phyloP scores from a whole-genome alignment of 35 echinoderm and acorn worm species.

The Amphiura filiformis region DNA sequence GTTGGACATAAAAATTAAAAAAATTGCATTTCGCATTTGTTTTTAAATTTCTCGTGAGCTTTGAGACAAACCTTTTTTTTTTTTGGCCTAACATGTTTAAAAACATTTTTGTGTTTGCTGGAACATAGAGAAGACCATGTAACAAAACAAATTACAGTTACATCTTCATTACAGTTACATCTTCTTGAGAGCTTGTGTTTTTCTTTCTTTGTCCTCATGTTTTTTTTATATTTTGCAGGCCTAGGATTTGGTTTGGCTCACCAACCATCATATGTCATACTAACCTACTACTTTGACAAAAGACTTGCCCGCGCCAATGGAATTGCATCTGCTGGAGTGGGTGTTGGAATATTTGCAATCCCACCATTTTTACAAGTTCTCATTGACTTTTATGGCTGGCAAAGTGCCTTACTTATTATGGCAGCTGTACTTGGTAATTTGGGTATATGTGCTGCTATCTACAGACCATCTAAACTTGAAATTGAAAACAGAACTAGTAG shows the following conservation, averaged over 20 bases:
- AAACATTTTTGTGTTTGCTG: no score
- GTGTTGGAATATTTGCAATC: conserved; percentile 29
- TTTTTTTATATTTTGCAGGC: no score
- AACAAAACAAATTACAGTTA: no score
- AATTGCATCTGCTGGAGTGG: conserved; percentile 21
- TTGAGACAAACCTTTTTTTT: no score
- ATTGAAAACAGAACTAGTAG: neutral
- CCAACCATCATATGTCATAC: neutral
- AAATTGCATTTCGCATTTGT: no score
- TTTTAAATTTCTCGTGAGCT: no score
- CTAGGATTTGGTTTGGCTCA: neutral
- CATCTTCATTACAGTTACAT: no score
- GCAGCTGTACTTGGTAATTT: conserved; percentile 16
- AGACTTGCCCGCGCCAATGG: conserved; percentile 46
- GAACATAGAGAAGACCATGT: no score
- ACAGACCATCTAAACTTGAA: neutral
- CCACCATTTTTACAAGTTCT: conserved; percentile 41
- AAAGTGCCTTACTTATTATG: conserved; percentile 41
- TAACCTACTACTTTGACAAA: conserved; percentile 57
- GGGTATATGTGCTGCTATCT: conserved; percentile 15
- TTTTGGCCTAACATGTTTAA: no score
- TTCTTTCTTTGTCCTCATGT: no score
- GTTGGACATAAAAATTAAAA: no score
- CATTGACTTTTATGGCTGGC: conserved; percentile 48
- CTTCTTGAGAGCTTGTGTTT: no score